A percentile compares a stretch with the other conserved stretches of the same genome.
Evolutionary conservation across 2,888 invertebrate genomes (phyloP).

Genomic region (Strigamia crassipes): DNA sequence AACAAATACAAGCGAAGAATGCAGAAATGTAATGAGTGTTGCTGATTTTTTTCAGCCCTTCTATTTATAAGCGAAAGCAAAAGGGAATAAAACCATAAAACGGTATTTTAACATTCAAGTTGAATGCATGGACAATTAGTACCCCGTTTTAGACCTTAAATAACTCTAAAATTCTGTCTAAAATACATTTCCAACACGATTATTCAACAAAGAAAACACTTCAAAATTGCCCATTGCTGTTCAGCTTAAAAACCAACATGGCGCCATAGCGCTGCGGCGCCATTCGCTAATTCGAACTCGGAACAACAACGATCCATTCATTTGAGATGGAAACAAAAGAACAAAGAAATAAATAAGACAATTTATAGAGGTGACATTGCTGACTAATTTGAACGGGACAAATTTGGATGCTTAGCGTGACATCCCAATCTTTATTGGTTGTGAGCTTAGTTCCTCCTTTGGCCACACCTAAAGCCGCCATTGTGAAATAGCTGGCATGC

Average conservation of each 20-base stretch:
- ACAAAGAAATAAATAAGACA: not conserved
- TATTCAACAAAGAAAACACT: not conserved
- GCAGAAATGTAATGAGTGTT: constrained; percentile 12
- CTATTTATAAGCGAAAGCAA: not conserved
- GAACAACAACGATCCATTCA: not conserved
- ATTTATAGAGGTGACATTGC: constrained; percentile 19
- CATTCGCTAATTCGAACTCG: not conserved
- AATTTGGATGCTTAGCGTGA: constrained; percentile 24
- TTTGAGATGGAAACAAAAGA: not conserved
- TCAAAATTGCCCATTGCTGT: not conserved
- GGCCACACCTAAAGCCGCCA: not conserved
- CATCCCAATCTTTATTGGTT: not conserved
- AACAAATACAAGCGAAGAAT: constrained; percentile 27
- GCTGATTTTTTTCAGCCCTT: constrained; percentile 5
- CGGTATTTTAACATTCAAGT: not conserved
- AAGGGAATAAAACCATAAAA: not conserved
- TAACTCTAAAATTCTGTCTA: no score
- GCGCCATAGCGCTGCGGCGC: not conserved
- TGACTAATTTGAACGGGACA: constrained; percentile 6
- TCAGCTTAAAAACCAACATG: not conserved
- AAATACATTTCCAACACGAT: not conserved
- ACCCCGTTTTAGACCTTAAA: not conserved
- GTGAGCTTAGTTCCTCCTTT: not conserved
- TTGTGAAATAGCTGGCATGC: not conserved
- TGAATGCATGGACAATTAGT: not conserved